Percentiles rank a stretch among this genome's conserved stretches.
These are phyloP conservation scores for Dynastes maya DNA, from an alignment of 2,888 invertebrate species.

Conservation along the genomic window DNA sequence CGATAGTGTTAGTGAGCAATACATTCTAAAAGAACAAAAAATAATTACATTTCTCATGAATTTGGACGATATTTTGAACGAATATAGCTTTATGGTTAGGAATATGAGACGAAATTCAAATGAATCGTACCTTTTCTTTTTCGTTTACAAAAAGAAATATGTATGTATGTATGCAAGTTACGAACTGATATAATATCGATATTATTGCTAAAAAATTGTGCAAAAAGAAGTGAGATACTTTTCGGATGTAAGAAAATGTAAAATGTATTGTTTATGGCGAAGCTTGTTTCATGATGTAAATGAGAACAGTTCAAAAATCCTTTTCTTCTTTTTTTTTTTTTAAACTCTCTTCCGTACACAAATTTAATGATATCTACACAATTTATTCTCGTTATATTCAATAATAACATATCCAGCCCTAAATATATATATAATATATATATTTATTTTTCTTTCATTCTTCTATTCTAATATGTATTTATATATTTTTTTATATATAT, in stretches of 20 bases:
- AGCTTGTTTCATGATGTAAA: slow-evolving; percentile 27
- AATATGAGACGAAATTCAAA: slow-evolving; percentile 1
- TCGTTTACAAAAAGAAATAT: neutral
- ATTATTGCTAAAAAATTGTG: slow-evolving; percentile 53
- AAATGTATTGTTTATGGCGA: slow-evolving; percentile 27
- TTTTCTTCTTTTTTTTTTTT: neutral
- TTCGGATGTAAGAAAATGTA: slow-evolving; percentile 30
- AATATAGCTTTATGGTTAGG: slow-evolving; percentile 2
- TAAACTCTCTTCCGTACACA: slow-evolving; percentile 20
- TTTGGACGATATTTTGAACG: slow-evolving; percentile 23
- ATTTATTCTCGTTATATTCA: slow-evolving; percentile 40
- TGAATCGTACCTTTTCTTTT: neutral
- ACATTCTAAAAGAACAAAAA: slow-evolving; percentile 2
- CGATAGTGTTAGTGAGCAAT: slow-evolving; percentile 64
- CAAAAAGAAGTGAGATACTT: slow-evolving; percentile 35
- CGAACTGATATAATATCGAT: slow-evolving; percentile 33
- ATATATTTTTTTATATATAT: slow-evolving; percentile 41
- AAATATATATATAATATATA: slow-evolving; percentile 46
- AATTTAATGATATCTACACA: slow-evolving; percentile 48
- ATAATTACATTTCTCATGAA: slow-evolving; percentile 7
- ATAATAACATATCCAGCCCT: slow-evolving; percentile 48
- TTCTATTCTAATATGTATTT: slow-evolving; percentile 47
- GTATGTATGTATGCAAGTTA: neutral
- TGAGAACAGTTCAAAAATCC: neutral
- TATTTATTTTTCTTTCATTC: slow-evolving; percentile 44